Conservation (phyloP, 2,113 vertebrate species). For the Gavia stellata region DNA sequence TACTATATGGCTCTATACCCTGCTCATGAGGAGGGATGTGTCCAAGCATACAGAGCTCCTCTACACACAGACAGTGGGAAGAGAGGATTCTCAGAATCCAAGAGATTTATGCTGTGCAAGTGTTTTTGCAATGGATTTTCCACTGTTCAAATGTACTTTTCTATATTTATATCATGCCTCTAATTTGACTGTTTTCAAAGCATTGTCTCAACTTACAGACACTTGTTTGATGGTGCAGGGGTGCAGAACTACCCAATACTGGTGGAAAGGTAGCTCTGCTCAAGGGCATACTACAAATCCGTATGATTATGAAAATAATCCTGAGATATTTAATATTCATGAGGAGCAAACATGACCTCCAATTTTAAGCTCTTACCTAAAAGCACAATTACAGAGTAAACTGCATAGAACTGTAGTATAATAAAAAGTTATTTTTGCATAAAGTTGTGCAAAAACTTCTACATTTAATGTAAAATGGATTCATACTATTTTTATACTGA, state of each 20-base stretch:
- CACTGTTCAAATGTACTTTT: not conserved
- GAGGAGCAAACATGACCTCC: constrained; percentile 30
- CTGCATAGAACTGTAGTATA: not conserved
- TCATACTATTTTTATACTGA: constrained; percentile 25
- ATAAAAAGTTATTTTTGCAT: constrained; percentile 33
- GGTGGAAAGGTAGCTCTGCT: not conserved
- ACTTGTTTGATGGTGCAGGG: not conserved
- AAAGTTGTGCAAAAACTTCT: constrained; percentile 25
- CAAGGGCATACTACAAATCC: not conserved
- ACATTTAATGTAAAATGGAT: not conserved
- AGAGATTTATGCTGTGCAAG: not conserved
- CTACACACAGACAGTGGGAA: not conserved
- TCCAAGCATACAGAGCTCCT: not conserved
- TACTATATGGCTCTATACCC: not conserved
- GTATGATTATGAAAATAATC: constrained; percentile 28
- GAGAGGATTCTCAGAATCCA: not conserved
- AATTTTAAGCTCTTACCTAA: constrained; percentile 24
- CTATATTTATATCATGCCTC: not conserved
- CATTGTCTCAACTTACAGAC: not conserved
- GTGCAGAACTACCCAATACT: not conserved
- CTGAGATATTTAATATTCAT: constrained; percentile 40
- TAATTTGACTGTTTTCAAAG: constrained; percentile 33
- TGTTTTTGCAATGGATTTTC: not conserved
- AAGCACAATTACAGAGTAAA: constrained; percentile 7
- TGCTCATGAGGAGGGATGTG: not conserved